Conservation (phyloP, 2,888 invertebrate species). For the Mesopsocus fuscifrons region DNA sequence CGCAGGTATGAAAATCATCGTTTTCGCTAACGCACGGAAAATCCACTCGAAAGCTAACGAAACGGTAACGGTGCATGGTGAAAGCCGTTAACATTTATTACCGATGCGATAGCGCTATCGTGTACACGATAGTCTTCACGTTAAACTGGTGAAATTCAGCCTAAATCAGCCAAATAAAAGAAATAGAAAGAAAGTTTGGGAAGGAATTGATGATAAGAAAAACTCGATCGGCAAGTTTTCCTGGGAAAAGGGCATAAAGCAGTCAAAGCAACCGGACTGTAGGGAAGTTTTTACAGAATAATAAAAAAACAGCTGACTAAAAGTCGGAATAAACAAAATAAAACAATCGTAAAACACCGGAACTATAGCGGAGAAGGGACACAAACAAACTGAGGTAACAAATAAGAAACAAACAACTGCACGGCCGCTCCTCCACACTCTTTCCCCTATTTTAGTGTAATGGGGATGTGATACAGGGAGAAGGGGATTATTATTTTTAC, state of each 20-base stretch:
- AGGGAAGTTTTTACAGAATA: background rate
- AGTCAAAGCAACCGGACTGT: background rate
- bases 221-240: background rate
- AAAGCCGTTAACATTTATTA: too few species aligned
- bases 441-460: background rate
- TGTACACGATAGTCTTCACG: too few species aligned
- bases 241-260: background rate
- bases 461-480: too few species aligned
- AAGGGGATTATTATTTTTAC: too few species aligned
- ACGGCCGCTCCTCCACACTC: too few species aligned
- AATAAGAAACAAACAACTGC: conserved; percentile 4
- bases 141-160: too few species aligned
- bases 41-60: too few species aligned
- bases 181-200: background rate
- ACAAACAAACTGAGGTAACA: conserved; percentile 4
- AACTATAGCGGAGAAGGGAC: background rate
- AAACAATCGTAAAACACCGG: conserved; percentile 8
- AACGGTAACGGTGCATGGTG: too few species aligned
- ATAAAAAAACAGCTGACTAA: conserved; percentile 9
- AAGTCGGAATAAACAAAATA: conserved; percentile 9
- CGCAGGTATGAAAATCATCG: too few species aligned
- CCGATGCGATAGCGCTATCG: too few species aligned
- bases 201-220: background rate
- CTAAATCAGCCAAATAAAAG: too few species aligned
- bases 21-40: too few species aligned